These are phyloP conservation scores for Strigamia transsilvanica DNA, from an alignment of 2,888 invertebrate genomes.

Conservation along the genomic window DNA sequence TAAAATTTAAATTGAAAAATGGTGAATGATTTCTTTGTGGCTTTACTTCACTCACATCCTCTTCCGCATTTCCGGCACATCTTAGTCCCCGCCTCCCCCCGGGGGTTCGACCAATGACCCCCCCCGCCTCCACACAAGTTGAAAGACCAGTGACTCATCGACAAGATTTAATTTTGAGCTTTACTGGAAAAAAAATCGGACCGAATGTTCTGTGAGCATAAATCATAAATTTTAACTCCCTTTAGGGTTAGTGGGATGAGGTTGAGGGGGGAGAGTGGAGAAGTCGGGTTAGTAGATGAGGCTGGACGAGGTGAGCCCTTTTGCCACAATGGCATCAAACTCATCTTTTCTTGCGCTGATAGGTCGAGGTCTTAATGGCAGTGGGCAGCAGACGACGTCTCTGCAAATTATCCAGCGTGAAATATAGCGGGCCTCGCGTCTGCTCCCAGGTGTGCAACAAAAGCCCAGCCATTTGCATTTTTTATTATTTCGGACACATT, in stretches of 20 bases:
- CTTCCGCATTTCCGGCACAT: constrained; percentile 44
- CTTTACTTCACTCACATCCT: constrained; percentile 13
- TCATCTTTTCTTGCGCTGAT: constrained; percentile 36
- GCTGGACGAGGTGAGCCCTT: constrained; percentile 20
- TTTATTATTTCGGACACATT: constrained; percentile 54
- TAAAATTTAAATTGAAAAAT: neutral
- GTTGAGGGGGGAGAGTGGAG: neutral
- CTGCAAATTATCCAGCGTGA: constrained; percentile 50
- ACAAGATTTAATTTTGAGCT: constrained; percentile 52
- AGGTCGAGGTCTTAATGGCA: constrained; percentile 24
- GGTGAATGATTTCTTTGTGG: constrained; percentile 11
- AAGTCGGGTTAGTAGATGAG: constrained; percentile 13
- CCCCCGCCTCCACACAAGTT: constrained; percentile 42
- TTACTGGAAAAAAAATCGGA: constrained; percentile 51
- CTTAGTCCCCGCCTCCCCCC: constrained; percentile 39
- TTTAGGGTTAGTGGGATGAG: constrained; percentile 17
- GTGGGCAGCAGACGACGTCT: constrained; percentile 27
- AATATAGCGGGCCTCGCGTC: constrained; percentile 37
- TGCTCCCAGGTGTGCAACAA: constrained; percentile 52
- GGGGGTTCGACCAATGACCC: constrained; percentile 42
- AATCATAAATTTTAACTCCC: constrained; percentile 50
- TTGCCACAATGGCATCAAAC: constrained; percentile 18
- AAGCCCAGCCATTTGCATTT: constrained; percentile 52
- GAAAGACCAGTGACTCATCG: constrained; percentile 52
- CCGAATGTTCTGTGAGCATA: constrained; percentile 39